phyloP scores from a whole-genome alignment of 92 coral and sea anemone species.

The Muricea muricata region DNA sequence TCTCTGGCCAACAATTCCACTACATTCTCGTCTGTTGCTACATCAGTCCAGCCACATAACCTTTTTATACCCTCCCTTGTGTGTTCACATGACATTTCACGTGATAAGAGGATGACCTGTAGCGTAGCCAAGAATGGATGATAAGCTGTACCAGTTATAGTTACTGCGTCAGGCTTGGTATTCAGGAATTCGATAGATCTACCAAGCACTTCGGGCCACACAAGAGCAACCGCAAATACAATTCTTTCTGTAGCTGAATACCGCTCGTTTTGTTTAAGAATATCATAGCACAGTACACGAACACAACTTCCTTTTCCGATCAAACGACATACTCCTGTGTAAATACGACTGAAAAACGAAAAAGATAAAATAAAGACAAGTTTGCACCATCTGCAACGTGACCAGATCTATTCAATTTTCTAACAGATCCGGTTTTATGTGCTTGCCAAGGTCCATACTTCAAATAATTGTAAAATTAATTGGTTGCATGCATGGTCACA shows the following conservation, averaged over 20 bases:
- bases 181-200: background rate
- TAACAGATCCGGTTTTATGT: too few species aligned
- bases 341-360: constrained; percentile 67
- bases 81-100: background rate
- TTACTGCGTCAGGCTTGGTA: background rate
- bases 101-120: constrained; percentile 46
- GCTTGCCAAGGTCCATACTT: too few species aligned
- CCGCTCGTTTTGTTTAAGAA: constrained; percentile 67
- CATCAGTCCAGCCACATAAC: constrained; percentile 68
- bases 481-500: too few species aligned
- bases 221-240: constrained; percentile 70
- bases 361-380: too few species aligned
- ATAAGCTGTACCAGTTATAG: constrained; percentile 19
- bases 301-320: constrained; percentile 67
- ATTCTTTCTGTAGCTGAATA: constrained; percentile 35
- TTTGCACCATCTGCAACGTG: too few species aligned
- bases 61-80: background rate
- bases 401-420: too few species aligned
- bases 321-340: constrained; percentile 74
- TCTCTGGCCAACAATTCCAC: constrained; percentile 43
- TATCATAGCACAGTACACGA: constrained; percentile 73
- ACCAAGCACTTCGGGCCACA: constrained; percentile 80
- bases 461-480: too few species aligned
- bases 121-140: constrained; percentile 67
- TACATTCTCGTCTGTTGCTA: background rate